These are phyloP conservation scores for Tachina grossa DNA, from an alignment of 2,888 invertebrate species.

Conservation along the genomic window DNA sequence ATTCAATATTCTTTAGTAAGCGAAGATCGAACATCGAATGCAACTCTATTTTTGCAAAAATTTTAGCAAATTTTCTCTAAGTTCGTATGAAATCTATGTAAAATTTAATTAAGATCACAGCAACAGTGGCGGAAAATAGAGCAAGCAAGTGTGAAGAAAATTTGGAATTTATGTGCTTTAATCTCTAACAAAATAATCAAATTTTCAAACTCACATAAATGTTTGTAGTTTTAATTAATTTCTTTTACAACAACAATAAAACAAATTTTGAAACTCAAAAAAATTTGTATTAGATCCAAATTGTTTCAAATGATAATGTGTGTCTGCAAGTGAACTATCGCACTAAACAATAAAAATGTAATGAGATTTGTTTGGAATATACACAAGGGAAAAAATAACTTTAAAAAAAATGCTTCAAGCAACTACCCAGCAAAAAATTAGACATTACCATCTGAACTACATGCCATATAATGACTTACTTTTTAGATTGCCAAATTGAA, in stretches of 20 bases:
- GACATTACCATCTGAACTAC: no score
- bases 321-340: conserved; percentile 11
- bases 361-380: conserved; percentile 11
- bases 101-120: neutral
- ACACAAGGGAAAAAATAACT: neutral
- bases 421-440: no score
- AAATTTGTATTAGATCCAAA: neutral
- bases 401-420: conserved; percentile 28
- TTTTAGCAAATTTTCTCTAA: no score
- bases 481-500: no score
- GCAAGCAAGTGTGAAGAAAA: neutral
- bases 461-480: no score
- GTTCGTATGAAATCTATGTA: neutral
- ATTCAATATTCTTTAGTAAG: no score
- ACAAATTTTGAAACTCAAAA: conserved; percentile 2
- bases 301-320: conserved; percentile 31
- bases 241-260: conserved; percentile 12
- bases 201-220: conserved; percentile 2
- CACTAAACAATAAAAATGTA: neutral
- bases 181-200: conserved; percentile 35
- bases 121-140: neutral
- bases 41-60: no score
- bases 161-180: neutral
- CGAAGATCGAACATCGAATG: no score
- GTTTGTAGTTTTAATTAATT: conserved; percentile 31